Evolutionary conservation across 2,797 vertebrate genomes (phyloP), one percentile per base, ranked within the genome.

Genomic region (Antennarius maculatus): DNA sequence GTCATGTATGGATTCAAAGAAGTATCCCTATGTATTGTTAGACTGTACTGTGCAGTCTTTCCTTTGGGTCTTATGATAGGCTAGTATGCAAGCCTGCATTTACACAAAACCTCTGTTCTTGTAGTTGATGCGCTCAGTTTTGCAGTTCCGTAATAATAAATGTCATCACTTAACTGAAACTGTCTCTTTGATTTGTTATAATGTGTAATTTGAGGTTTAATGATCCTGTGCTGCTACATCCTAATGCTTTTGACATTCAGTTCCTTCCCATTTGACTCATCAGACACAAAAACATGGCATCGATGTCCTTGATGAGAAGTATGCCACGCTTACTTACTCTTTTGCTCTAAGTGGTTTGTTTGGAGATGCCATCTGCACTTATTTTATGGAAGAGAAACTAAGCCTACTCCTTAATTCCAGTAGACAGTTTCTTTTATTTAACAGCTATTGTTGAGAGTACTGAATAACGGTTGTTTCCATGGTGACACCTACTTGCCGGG

Each of bases 401-500:
- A 86, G 79, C 69, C 76, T 78, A 69, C 81, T 82, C 87, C 88
- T 88, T 84, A 85, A 86, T 83, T 89, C 85, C 86, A 86, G 87
- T 79, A 76, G 80, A 87, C 83, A 83, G 81, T 74, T 90, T 78
- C 80, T 86, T 88, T 91, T 82, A 88, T 91, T 92, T 83, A 89
- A 74, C 73, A 52, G 82, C 89, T 84, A 88, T 86, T 86, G 91
- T 91, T 74, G 83, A 89, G 85, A 66, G 84, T 72, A 14, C 79
- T 83, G 90, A 88, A 91, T 86, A 85, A 86, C 71, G 75, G 78
- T 86, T 79, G 93, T 94, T 94, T 91, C 92, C 91, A 94, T 94
- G 92, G 93, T 79, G 86, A 94, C 87, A 75, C 82, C 81, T 87
- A 90, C 86, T 86, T 79, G 80, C 81, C 58, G 77, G 82, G 83